Percentiles rank a stretch among this genome's conserved stretches.
phyloP scores from a whole-genome alignment of 2,888 invertebrate genomes.

The Chesias legatella region DNA sequence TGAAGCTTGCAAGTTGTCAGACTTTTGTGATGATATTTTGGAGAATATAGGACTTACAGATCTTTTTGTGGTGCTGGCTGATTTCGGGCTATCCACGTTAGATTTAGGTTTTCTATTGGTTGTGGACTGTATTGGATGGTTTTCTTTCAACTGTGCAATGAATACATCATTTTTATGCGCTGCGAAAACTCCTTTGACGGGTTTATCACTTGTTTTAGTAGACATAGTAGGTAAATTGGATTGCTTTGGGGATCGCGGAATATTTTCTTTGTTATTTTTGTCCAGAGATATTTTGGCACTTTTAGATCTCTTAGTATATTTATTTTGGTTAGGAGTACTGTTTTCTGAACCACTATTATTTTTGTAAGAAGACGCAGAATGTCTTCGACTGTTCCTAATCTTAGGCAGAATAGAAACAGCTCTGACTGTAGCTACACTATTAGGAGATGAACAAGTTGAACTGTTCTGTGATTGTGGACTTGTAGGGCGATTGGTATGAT shows the following conservation, averaged over 20 bases:
- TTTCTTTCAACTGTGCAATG: slow-evolving; percentile 46
- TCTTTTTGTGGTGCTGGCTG: slow-evolving; percentile 31
- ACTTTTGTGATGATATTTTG: slow-evolving; percentile 32
- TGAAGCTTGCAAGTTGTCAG: slow-evolving; percentile 20
- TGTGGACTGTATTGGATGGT: slow-evolving; percentile 30
- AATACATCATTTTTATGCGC: slow-evolving; percentile 44
- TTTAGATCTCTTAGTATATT: slow-evolving; percentile 41
- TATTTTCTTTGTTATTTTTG: slow-evolving; percentile 56
- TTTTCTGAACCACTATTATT: slow-evolving; percentile 46
- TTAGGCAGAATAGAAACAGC: slow-evolving; percentile 37
- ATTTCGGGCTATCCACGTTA: slow-evolving; percentile 35
- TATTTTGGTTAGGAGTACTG: slow-evolving; percentile 37
- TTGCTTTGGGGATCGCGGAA: slow-evolving; percentile 48
- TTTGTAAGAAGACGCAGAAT: slow-evolving; percentile 42
- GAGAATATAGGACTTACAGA: slow-evolving; percentile 29
- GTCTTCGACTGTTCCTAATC: slow-evolving; percentile 34
- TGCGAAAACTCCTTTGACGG: slow-evolving; percentile 34
- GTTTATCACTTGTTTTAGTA: slow-evolving; percentile 32
- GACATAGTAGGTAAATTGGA: slow-evolving; percentile 23
- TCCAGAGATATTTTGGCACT: slow-evolving; percentile 34
- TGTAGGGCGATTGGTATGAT: slow-evolving; percentile 27
- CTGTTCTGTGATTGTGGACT: slow-evolving; percentile 53
- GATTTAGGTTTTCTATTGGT: slow-evolving; percentile 42
- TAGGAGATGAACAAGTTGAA: slow-evolving; percentile 61
- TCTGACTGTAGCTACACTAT: slow-evolving; percentile 60